These are phyloP conservation scores for Scomber japonicus DNA, from an alignment of 2,113 vertebrate genomes.

Conservation along the genomic window DNA sequence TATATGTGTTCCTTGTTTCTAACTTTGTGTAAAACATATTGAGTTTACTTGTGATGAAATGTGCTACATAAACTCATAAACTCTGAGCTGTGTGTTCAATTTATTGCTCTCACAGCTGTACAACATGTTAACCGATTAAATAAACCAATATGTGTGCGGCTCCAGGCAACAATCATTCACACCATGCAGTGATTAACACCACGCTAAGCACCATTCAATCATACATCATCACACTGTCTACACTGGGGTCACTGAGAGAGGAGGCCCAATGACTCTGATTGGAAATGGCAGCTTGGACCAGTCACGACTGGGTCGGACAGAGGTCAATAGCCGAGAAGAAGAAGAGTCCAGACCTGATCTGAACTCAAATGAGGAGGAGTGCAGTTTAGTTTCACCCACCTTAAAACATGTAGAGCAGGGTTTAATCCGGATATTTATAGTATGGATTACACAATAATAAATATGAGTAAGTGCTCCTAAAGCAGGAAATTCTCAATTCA, in stretches of 20 bases:
- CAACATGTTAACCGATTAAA: not conserved
- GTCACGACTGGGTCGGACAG: constrained; percentile 30
- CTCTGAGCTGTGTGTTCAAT: not conserved
- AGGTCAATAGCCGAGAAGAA: constrained; percentile 18
- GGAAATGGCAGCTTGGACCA: constrained; percentile 21
- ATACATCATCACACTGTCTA: constrained; percentile 46
- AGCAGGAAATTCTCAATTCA: not conserved
- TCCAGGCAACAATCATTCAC: constrained; percentile 46
- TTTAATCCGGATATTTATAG: not conserved
- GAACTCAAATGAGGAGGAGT: too few relatives aligned
- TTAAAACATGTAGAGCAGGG: not conserved
- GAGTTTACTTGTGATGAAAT: constrained; percentile 14
- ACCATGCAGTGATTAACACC: constrained; percentile 52
- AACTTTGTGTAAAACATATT: not conserved
- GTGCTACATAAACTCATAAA: not conserved
- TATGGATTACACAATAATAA: not conserved
- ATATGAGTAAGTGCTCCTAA: not conserved
- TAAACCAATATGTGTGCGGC: constrained; percentile 1
- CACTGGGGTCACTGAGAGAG: constrained; percentile 24
- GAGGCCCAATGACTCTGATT: not conserved
- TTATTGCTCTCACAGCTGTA: not conserved
- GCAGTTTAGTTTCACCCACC: too few relatives aligned
- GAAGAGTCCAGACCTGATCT: not conserved
- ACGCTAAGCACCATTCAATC: constrained; percentile 30
- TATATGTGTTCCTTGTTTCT: not conserved